These are phyloP conservation scores for Nebria salina DNA, from an alignment of 2,888 invertebrate genomes.

Conservation along the genomic window DNA sequence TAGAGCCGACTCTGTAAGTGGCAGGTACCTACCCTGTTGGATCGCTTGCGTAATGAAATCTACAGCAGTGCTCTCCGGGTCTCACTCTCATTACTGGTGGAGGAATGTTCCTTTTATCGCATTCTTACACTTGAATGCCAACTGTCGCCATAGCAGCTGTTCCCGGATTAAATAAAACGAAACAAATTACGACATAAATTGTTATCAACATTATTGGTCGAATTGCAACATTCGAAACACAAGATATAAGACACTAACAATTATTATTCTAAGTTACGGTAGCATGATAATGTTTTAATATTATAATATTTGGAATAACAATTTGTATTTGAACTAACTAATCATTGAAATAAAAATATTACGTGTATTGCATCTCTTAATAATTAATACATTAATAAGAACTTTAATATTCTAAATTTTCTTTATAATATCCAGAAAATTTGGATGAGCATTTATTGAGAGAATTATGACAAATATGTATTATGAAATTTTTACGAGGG, in stretches of 20 bases:
- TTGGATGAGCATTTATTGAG: no score
- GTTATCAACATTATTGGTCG: slow-evolving; percentile 8
- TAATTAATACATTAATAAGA: no score
- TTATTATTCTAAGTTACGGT: no score
- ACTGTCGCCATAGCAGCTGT: slow-evolving; percentile 26
- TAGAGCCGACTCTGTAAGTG: background rate
- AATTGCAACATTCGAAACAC: background rate
- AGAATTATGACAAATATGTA: no score
- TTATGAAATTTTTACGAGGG: no score
- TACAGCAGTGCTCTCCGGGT: background rate
- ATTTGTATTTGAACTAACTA: no score
- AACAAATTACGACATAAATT: slow-evolving; percentile 16
- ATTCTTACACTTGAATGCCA: slow-evolving; percentile 28
- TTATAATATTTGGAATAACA: no score
- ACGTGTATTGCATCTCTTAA: no score
- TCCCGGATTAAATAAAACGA: slow-evolving; percentile 23
- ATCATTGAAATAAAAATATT: no score
- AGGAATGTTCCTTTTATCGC: slow-evolving; percentile 19
- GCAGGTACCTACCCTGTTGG: background rate
- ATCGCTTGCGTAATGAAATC: slow-evolving; percentile 16
- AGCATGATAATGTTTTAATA: no score
- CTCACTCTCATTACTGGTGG: slow-evolving; percentile 9
- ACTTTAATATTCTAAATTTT: no score
- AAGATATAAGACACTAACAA: background rate
- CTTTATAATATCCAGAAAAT: no score